A percentile compares a stretch with the other conserved stretches of the same genome.
Conservation (phyloP, 2,888 invertebrate species). For the Salpingus planirostris region DNA sequence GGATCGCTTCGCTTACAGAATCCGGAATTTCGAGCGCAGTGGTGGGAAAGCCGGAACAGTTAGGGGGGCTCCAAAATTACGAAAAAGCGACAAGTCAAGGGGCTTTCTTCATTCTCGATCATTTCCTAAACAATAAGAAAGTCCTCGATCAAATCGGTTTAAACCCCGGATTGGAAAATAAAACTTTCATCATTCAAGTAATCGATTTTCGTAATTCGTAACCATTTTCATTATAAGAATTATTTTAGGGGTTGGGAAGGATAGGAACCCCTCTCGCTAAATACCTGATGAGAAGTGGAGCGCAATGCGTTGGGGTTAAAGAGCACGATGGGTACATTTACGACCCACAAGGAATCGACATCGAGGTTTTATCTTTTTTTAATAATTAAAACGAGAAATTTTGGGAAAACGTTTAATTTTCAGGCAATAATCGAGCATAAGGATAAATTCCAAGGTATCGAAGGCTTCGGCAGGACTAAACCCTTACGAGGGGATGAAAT, state of each 20-base stretch:
- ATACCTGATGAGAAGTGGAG: slow-evolving; percentile 26
- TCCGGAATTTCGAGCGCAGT: too few species aligned
- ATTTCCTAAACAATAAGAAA: slow-evolving; percentile 27
- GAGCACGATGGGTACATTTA: slow-evolving; percentile 31
- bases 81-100: slow-evolving; percentile 26
- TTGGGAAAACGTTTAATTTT: slow-evolving; percentile 5
- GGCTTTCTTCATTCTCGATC: slow-evolving; percentile 25
- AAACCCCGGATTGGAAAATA: slow-evolving; percentile 23
- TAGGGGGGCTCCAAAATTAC: slow-evolving; percentile 29
- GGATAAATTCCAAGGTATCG: slow-evolving; percentile 23
- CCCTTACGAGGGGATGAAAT: slow-evolving; percentile 21
- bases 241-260: slow-evolving; percentile 34
- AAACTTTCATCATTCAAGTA: slow-evolving; percentile 36
- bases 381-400: background rate
- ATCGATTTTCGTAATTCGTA: too few species aligned
- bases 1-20: slow-evolving; percentile 23
- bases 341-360: slow-evolving; percentile 30
- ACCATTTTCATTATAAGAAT: slow-evolving; percentile 3
- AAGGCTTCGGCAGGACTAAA: slow-evolving; percentile 24
- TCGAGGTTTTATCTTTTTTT: slow-evolving; percentile 24
- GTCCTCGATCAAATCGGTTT: slow-evolving; percentile 24
- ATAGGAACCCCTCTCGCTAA: slow-evolving; percentile 27
- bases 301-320: slow-evolving; percentile 35
- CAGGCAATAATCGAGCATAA: slow-evolving; percentile 27
- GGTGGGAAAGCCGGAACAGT: slow-evolving; percentile 25